Percentiles rank a stretch among this genome's conserved stretches.
Conservation (phyloP, 2,888 invertebrate genomes). For the Drosophila paracracens region DNA sequence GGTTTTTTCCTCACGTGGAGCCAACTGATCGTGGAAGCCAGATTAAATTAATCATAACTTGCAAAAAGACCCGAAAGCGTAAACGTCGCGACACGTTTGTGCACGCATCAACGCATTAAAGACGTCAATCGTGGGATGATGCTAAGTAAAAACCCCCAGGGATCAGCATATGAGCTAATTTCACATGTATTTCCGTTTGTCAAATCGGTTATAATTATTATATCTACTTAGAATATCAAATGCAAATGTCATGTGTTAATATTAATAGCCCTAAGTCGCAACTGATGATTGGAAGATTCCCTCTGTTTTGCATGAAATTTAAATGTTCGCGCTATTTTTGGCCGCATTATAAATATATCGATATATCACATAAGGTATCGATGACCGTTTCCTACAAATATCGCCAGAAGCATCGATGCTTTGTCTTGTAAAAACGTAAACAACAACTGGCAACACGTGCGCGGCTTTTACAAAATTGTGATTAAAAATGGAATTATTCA, state of each 20-base stretch:
- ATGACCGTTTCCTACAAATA: not conserved
- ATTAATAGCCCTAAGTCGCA: constrained; percentile 1
- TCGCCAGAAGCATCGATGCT: constrained; percentile 35
- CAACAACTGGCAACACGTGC: constrained; percentile 71
- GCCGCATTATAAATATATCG: not conserved
- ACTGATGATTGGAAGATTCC: constrained; percentile 2
- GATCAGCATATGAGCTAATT: constrained; percentile 28
- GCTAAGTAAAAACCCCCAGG: constrained; percentile 41
- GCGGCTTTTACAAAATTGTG: constrained; percentile 18
- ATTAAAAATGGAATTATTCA: constrained; percentile 88
- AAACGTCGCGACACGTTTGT: constrained; percentile 15
- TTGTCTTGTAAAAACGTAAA: constrained; percentile 51
- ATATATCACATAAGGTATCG: constrained; percentile 8
- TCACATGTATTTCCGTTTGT: constrained; percentile 41
- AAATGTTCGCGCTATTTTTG: constrained; percentile 23
- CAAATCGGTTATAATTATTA: constrained; percentile 6
- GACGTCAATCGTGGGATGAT: constrained; percentile 9
- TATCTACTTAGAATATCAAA: constrained; percentile 7
- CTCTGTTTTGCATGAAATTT: constrained; percentile 4
- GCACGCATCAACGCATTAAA: constrained; percentile 34
- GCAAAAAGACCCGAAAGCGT: constrained; percentile 17
- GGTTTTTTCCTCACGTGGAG: constrained; percentile 45
- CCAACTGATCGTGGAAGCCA: constrained; percentile 3
- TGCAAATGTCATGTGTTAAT: constrained; percentile 8
- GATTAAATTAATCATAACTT: constrained; percentile 50